Evolutionary conservation across 2,113 vertebrate genomes (phyloP).

Genomic region (Mus pahari): DNA sequence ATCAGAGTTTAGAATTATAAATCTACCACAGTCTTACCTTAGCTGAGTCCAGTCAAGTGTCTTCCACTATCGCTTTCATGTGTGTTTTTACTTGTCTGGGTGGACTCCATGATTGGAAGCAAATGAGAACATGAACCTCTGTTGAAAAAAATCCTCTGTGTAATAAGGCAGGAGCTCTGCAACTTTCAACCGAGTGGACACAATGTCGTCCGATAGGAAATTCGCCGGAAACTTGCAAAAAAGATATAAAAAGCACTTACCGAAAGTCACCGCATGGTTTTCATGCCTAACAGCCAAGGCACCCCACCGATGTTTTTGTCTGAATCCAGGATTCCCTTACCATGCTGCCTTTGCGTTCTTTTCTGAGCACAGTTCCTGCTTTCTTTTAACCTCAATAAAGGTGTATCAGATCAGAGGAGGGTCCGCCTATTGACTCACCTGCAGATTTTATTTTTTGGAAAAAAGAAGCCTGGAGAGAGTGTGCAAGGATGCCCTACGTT

Average conservation of each 20-base stretch:
- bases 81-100: background rate
- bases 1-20: background rate
- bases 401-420: background rate
- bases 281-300: background rate
- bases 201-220: conserved; percentile 24
- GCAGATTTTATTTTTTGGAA: background rate
- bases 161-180: background rate
- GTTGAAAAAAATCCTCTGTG: conserved; percentile 32
- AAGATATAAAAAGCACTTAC: background rate
- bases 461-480: background rate
- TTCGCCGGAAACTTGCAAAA: background rate
- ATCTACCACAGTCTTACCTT: background rate
- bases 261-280: background rate
- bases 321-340: conserved; percentile 7
- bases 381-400: conserved; percentile 36
- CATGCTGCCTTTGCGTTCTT: background rate
- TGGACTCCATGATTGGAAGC: conserved; percentile 43
- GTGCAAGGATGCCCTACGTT: background rate
- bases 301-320: background rate
- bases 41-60: background rate
- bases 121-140: conserved; percentile 21
- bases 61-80: background rate
- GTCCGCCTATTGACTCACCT: background rate
- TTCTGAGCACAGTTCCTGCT: background rate
- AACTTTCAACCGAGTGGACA: conserved; percentile 31